Evolutionary conservation across 2,797 vertebrate species (phyloP).

Genomic region (Silurus aristotelis): DNA sequence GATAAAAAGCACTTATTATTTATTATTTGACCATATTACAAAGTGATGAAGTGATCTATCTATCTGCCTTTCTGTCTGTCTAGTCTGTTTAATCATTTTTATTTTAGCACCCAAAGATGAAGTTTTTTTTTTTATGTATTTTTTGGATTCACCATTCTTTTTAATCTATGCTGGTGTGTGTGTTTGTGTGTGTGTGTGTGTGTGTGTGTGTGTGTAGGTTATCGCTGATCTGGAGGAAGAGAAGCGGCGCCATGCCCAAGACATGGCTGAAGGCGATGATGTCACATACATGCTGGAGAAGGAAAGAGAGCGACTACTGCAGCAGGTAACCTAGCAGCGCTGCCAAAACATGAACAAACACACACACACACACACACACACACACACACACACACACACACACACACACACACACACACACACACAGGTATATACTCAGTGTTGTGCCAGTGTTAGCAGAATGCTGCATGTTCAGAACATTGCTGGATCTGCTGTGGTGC

Average conservation of each 20-base stretch:
- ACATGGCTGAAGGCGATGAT: conserved; percentile 87
- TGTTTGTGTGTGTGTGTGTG: neutral
- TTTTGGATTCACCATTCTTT: too few species aligned
- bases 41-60: too few species aligned
- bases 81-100: too few species aligned
- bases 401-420: conserved; percentile 20
- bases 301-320: conserved; percentile 88
- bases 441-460: neutral
- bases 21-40: too few species aligned
- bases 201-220: conserved; percentile 73
- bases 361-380: conserved; percentile 8
- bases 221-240: conserved; percentile 94
- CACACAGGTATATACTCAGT: conserved; percentile 19
- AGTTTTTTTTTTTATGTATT: neutral
- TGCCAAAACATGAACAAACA: conserved; percentile 47
- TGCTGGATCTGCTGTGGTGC: neutral
- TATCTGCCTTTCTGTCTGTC: neutral
- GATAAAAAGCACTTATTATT: too few species aligned
- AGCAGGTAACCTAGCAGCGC: conserved; percentile 80
- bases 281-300: conserved; percentile 92
- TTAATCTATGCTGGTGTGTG: neutral
- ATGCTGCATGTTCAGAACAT: neutral
- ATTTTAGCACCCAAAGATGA: neutral
- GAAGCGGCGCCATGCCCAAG: conserved; percentile 81
- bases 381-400: conserved; percentile 17